These are phyloP conservation scores for Ormyrus nitidulus DNA, from an alignment of 2,888 invertebrate species.

Conservation along the genomic window DNA sequence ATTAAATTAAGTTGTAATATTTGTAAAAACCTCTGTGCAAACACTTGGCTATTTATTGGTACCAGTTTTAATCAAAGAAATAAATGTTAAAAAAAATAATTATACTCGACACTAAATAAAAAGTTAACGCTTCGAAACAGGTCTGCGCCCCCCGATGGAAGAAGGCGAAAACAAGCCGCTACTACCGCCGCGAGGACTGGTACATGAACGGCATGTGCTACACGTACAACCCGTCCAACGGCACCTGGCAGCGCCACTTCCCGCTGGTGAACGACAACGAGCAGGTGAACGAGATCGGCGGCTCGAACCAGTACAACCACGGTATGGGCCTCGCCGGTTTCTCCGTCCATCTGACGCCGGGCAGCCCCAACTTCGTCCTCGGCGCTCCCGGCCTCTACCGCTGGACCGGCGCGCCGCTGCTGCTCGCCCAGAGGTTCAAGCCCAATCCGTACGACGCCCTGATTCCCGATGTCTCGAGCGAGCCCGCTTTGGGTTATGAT, in stretches of 20 bases:
- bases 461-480: background rate
- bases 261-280: background rate
- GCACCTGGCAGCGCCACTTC: background rate
- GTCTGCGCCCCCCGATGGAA: conserved; percentile 75
- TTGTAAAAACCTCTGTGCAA: too few relatives aligned
- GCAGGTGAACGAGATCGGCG: conserved; percentile 2
- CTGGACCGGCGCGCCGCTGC: conserved; percentile 66
- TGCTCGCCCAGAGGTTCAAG: conserved; percentile 26
- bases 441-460: background rate
- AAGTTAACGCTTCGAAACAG: conserved; percentile 61
- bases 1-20: too few relatives aligned
- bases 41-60: too few relatives aligned
- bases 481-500: background rate
- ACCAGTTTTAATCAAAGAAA: too few relatives aligned
- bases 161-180: conserved; percentile 51
- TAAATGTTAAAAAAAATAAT: background rate
- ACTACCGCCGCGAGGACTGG: conserved; percentile 38
- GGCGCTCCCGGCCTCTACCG: conserved; percentile 71
- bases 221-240: conserved; percentile 17
- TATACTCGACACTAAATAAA: background rate
- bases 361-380: conserved; percentile 59
- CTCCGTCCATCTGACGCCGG: conserved; percentile 61
- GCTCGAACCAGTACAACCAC: conserved; percentile 58
- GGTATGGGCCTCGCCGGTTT: conserved; percentile 66
- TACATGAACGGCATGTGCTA: conserved; percentile 70